Evolutionary conservation across 2,113 vertebrate genomes (phyloP).

Genomic region (Lagopus muta): DNA sequence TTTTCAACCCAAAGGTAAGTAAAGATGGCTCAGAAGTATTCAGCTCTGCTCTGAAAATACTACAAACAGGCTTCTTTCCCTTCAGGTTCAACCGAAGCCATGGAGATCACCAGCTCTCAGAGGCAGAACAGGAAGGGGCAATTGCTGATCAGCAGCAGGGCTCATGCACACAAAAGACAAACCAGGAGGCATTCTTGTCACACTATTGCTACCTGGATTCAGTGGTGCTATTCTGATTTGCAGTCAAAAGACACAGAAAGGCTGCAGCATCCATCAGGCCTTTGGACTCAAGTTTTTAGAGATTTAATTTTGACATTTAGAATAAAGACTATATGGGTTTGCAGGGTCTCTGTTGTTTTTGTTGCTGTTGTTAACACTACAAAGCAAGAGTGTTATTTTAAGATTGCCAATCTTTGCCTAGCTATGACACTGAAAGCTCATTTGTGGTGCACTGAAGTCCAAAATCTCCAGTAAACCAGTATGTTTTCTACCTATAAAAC

Average conservation of each 20-base stretch:
- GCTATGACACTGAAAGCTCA: not conserved
- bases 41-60: not conserved
- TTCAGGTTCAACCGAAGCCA: not conserved
- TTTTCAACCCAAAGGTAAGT: not conserved
- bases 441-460: not conserved
- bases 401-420: not conserved
- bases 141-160: not conserved
- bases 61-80: not conserved
- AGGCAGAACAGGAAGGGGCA: not conserved
- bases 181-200: not conserved
- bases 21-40: not conserved
- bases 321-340: not conserved
- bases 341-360: not conserved
- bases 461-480: not conserved
- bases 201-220: not conserved
- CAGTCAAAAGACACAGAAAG: not conserved
- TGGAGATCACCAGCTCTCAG: not conserved
- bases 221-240: not conserved
- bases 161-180: not conserved
- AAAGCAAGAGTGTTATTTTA: not conserved
- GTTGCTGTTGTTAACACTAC: not conserved
- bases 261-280: not conserved
- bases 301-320: not conserved
- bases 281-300: not conserved
- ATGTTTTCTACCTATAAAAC: not conserved